Conservation (phyloP, 1,140 invertebrate species). For the Trinorchestia longiramus region DNA sequence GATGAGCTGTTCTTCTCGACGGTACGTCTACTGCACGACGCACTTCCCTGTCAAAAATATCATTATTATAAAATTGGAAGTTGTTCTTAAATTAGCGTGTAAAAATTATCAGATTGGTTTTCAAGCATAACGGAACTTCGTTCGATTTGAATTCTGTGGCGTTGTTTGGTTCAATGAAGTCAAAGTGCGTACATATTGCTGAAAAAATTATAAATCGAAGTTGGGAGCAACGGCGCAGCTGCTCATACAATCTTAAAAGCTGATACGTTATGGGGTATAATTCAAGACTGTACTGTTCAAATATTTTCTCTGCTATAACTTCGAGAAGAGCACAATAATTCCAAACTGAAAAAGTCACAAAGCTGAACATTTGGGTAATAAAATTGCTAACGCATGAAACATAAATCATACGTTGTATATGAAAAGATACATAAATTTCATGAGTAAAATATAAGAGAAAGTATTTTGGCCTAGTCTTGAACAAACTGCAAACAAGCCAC, state of each 20-base stretch:
- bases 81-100: not conserved
- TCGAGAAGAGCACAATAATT: not conserved
- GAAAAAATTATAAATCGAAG: not conserved
- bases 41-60: conserved; percentile 37
- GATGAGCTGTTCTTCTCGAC: not conserved
- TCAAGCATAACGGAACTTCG: not conserved
- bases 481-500: not conserved
- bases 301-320: not conserved
- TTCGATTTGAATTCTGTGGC: not conserved
- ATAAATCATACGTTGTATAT: not conserved
- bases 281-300: not conserved
- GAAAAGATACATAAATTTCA: not conserved
- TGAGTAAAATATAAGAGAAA: not conserved
- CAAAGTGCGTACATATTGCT: not conserved
- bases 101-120: not conserved
- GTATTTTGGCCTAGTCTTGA: not conserved
- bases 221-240: not conserved
- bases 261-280: not conserved
- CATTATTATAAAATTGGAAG: not conserved
- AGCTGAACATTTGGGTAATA: not conserved
- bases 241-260: not conserved
- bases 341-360: not conserved
- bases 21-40: not conserved
- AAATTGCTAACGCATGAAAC: not conserved
- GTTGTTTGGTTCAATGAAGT: not conserved